A percentile compares a stretch with the other conserved stretches of the same genome.
These are phyloP conservation scores for Aleiodes leptofemur DNA, from an alignment of 2,888 invertebrate species.

Conservation along the genomic window DNA sequence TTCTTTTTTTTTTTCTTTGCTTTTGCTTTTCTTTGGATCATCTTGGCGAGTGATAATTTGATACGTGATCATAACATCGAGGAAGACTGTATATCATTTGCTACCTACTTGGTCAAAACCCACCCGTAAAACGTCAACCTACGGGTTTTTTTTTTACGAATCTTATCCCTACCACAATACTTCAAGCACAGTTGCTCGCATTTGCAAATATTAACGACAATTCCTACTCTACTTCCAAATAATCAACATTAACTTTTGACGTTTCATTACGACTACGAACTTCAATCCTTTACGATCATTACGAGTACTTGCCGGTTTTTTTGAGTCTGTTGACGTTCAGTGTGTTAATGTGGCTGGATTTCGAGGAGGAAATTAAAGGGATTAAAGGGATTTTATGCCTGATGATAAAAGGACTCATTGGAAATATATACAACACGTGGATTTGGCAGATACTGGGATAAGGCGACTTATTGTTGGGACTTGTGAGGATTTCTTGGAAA, in stretches of 20 bases:
- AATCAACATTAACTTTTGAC: slow-evolving; percentile 49
- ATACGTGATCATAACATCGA: too few relatives aligned
- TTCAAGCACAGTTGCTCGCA: slow-evolving; percentile 17
- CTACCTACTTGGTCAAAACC: slow-evolving; percentile 10
- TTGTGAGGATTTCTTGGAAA: neutral
- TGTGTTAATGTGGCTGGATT: slow-evolving; percentile 3
- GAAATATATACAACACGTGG: slow-evolving; percentile 60
- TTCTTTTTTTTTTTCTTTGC: too few relatives aligned
- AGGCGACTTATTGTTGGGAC: neutral
- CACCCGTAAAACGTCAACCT: slow-evolving; percentile 4
- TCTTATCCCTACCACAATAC: slow-evolving; percentile 55
- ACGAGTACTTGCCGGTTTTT: neutral
- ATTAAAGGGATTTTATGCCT: too few relatives aligned
- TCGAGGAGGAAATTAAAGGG: too few relatives aligned
- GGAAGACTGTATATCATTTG: too few relatives aligned
- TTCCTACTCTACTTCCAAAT: slow-evolving; percentile 17
- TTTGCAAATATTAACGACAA: slow-evolving; percentile 21
- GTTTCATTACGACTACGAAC: slow-evolving; percentile 40
- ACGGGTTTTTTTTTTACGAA: slow-evolving; percentile 12
- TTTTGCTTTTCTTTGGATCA: slow-evolving; percentile 30
- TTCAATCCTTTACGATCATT: slow-evolving; percentile 42
- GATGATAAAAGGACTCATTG: slow-evolving; percentile 61
- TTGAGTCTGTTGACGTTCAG: neutral
- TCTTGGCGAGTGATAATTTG: slow-evolving; percentile 1
- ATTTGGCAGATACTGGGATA: neutral